Percentiles rank a stretch among this genome's conserved stretches.
Conservation (phyloP, 2,797 vertebrate genomes). For the Phoebastria nigripes region DNA sequence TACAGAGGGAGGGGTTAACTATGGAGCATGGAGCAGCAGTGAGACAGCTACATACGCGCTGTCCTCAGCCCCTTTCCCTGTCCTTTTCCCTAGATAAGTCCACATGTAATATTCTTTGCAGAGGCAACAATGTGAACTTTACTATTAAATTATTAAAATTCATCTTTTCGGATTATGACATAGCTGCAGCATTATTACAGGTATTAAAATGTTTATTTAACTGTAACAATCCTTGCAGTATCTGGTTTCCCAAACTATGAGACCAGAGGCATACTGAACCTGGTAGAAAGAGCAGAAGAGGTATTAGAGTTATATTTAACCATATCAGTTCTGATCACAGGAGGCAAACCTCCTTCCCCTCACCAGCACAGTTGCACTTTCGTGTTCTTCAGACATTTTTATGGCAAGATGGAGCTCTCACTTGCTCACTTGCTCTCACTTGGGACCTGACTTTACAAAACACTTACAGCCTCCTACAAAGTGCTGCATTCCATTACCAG, state of each 20-base stretch:
- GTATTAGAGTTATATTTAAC: background rate
- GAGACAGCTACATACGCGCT: background rate
- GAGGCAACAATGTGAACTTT: background rate
- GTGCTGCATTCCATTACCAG: background rate
- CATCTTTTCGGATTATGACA: background rate
- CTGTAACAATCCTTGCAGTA: background rate
- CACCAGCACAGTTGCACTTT: background rate
- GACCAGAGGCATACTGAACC: background rate
- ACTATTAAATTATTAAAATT: background rate
- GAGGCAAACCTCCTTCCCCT: background rate
- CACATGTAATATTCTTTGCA: background rate
- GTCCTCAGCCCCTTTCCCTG: background rate
- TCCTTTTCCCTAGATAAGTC: background rate
- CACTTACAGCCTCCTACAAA: background rate
- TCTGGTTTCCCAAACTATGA: background rate
- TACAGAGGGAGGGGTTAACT: background rate
- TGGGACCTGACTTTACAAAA: background rate
- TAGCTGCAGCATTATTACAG: background rate
- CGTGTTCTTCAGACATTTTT: background rate
- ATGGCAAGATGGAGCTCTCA: background rate
- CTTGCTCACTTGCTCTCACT: background rate
- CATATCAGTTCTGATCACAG: background rate
- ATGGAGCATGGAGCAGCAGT: background rate
- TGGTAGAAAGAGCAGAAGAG: background rate
- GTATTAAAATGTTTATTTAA: background rate